phyloP scores from a whole-genome alignment of 2,888 invertebrate genomes.

The Eubasilissa splendida region DNA sequence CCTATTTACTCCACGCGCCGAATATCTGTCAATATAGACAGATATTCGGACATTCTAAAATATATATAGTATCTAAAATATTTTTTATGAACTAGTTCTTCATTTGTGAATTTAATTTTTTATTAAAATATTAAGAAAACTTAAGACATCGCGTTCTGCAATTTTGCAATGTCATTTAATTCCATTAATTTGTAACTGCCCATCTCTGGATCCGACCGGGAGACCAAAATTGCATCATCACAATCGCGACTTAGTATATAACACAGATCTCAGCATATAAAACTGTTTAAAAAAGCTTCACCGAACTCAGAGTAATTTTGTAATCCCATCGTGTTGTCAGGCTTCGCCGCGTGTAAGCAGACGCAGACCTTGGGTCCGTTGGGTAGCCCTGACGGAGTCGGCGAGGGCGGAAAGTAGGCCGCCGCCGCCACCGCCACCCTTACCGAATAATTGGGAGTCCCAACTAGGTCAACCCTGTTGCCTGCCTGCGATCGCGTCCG shows the following conservation, averaged over 20 bases:
- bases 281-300: background rate
- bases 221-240: too few relatives aligned
- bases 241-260: too few relatives aligned
- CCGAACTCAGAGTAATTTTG: background rate
- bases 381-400: slow-evolving; percentile 26
- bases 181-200: too few relatives aligned
- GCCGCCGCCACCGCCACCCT: slow-evolving; percentile 44
- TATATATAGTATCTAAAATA: background rate
- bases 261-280: too few relatives aligned
- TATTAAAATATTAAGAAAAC: too few relatives aligned
- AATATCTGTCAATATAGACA: too few relatives aligned
- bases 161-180: too few relatives aligned
- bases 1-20: too few relatives aligned
- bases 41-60: background rate
- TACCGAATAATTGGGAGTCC: slow-evolving; percentile 41
- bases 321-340: background rate
- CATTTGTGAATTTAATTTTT: too few relatives aligned
- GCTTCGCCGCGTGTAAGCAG: slow-evolving; percentile 2
- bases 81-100: too few relatives aligned
- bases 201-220: too few relatives aligned
- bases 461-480: slow-evolving; percentile 38
- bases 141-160: too few relatives aligned
- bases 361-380: slow-evolving; percentile 20
- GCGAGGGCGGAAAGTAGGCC: slow-evolving; percentile 38
- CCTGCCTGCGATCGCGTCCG: slow-evolving; percentile 10